Evolutionary conservation across 2,888 invertebrate species (phyloP).

Genomic region (Dione juno): DNA sequence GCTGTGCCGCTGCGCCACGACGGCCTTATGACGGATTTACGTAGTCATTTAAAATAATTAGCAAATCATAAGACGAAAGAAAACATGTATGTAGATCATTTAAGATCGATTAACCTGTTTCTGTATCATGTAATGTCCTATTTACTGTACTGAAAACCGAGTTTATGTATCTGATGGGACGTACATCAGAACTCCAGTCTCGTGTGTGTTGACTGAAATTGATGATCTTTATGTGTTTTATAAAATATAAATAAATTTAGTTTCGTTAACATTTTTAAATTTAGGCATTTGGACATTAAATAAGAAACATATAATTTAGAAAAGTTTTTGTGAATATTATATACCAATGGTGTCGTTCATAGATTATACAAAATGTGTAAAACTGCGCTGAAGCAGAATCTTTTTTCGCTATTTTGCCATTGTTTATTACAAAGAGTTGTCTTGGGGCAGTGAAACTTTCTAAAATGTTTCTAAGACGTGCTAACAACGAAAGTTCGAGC

Average conservation of each 20-base stretch:
- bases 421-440: not conserved
- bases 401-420: not conserved
- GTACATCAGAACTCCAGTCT: slow-evolving; percentile 33
- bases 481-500: not conserved
- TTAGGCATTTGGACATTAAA: too few relatives aligned
- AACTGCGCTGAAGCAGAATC: not conserved
- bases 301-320: too few relatives aligned
- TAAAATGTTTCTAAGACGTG: not conserved
- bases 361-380: not conserved
- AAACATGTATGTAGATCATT: not conserved
- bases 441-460: not conserved
- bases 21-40: not conserved
- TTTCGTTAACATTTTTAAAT: too few relatives aligned
- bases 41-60: not conserved
- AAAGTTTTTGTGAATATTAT: too few relatives aligned
- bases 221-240: slow-evolving; percentile 23
- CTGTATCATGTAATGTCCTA: slow-evolving; percentile 21
- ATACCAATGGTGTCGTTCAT: too few relatives aligned
- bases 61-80: not conserved
- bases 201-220: slow-evolving; percentile 37
- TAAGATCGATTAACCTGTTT: slow-evolving; percentile 17
- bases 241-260: not conserved
- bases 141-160: slow-evolving; percentile 31
- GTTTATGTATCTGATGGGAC: slow-evolving; percentile 30
- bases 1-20: too few relatives aligned